These are phyloP conservation scores for Trichogramma evanescens DNA, from an alignment of 2,888 invertebrate genomes.

Conservation along the genomic window DNA sequence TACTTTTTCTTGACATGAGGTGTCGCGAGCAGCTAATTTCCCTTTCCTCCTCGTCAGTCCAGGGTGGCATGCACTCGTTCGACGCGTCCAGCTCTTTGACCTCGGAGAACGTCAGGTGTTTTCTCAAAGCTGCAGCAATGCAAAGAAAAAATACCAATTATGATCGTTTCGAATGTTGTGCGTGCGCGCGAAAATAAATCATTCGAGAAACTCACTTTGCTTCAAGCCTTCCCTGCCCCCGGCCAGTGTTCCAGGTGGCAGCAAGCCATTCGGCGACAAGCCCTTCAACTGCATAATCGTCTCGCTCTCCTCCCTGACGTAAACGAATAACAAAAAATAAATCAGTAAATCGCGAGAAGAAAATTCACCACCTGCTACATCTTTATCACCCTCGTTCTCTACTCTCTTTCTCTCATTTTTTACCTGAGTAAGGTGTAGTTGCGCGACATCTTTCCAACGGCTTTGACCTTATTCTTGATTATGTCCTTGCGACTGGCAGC, in stretches of 20 bases:
- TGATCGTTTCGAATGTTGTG: not conserved
- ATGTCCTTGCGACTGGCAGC: constrained; percentile 96
- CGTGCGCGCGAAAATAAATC: not conserved
- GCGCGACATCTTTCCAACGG: constrained; percentile 99
- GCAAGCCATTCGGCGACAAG: constrained; percentile 92
- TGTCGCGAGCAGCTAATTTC: too few relatives aligned
- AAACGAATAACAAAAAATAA: constrained; percentile 10
- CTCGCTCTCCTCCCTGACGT: constrained; percentile 91
- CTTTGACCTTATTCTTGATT: constrained; percentile 98
- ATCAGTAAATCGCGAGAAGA: not conserved
- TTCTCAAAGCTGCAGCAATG: constrained; percentile 92
- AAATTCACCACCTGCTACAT: not conserved
- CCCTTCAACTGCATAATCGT: constrained; percentile 97
- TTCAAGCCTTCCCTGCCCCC: constrained; percentile 93
- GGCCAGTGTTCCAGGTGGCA: constrained; percentile 92
- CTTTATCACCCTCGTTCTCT: not conserved
- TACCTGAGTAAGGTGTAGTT: constrained; percentile 97
- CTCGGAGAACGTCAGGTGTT: constrained; percentile 94
- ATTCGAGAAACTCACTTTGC: constrained; percentile 65
- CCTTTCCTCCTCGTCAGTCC: constrained; percentile 60
- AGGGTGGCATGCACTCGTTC: constrained; percentile 98
- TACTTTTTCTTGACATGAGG: too few relatives aligned
- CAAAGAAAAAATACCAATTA: constrained; percentile 54
- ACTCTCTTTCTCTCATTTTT: constrained; percentile 24
- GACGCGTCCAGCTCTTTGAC: constrained; percentile 97